Evolutionary conservation across 2,888 invertebrate species (phyloP).

Genomic region (Dusona sp.): DNA sequence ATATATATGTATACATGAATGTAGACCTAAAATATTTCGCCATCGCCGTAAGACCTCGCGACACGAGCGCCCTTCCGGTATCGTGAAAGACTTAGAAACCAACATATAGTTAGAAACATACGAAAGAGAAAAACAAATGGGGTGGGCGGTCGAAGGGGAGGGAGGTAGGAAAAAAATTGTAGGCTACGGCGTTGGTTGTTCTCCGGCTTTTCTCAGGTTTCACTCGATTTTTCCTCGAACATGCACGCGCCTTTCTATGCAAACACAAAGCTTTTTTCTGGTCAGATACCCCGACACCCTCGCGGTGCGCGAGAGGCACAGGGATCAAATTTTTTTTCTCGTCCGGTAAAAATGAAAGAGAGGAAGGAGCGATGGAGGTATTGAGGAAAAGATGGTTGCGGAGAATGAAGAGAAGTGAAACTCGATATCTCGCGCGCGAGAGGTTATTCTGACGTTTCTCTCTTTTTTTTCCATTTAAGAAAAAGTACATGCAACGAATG

Average conservation of each 20-base stretch:
- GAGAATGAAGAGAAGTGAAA: conserved; percentile 66
- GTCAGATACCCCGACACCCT: conserved; percentile 63
- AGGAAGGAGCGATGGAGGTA: neutral
- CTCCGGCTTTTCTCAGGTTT: conserved; percentile 62
- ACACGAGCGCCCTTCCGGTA: conserved; percentile 44
- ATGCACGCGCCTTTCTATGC: neutral
- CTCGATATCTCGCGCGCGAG: conserved; percentile 67
- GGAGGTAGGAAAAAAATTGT: neutral
- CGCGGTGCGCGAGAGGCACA: neutral
- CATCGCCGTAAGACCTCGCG: conserved; percentile 36
- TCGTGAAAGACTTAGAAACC: conserved; percentile 39
- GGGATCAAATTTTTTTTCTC: neutral
- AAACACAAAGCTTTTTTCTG: neutral
- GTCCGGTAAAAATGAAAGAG: conserved; percentile 55
- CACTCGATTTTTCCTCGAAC: conserved; percentile 26
- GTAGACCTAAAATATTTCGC: conserved; percentile 8
- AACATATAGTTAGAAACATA: conserved; percentile 11
- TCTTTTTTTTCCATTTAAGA: conserved; percentile 14
- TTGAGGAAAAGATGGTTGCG: conserved; percentile 68
- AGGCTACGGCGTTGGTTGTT: conserved; percentile 1
- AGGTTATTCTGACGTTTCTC: conserved; percentile 65
- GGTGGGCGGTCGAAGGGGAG: neutral
- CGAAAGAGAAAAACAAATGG: neutral
- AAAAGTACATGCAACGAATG: neutral
- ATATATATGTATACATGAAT: neutral